Evolutionary conservation across 2,113 vertebrate genomes (phyloP).

Genomic region (Chlamydotis undulata): DNA sequence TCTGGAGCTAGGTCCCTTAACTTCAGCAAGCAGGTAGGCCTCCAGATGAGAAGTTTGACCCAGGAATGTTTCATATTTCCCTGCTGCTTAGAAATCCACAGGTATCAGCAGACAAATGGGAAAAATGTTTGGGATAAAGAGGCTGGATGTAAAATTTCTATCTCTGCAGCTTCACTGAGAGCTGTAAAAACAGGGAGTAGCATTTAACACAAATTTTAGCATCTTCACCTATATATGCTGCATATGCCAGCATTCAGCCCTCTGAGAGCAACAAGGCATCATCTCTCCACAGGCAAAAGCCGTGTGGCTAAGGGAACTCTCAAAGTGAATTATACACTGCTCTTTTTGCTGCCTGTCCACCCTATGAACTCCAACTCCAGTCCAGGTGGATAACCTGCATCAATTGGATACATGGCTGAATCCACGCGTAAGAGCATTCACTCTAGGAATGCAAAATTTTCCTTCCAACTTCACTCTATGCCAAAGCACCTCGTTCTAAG

Average conservation of each 20-base stretch:
- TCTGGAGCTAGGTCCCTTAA: background rate
- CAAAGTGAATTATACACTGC: background rate
- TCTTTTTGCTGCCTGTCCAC: background rate
- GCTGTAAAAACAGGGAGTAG: background rate
- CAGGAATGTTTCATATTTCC: background rate
- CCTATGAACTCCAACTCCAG: background rate
- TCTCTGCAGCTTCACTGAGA: background rate
- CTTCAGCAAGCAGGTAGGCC: background rate
- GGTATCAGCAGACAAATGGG: background rate
- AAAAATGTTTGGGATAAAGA: background rate
- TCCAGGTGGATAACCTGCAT: background rate
- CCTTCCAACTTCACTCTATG: background rate
- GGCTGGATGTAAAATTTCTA: background rate
- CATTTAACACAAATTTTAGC: background rate
- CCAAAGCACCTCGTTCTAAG: background rate
- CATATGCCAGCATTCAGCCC: background rate
- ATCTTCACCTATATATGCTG: background rate
- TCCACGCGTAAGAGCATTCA: rapidly evolving
- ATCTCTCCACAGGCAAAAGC: background rate
- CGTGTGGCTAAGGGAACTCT: background rate
- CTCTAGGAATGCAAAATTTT: rapidly evolving
- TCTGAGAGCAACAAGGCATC: background rate
- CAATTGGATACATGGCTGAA: background rate
- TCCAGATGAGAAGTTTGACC: background rate
- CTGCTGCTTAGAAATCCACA: background rate